phyloP scores from a whole-genome alignment of 1,140 invertebrate species.

The Procambarus clarkii region DNA sequence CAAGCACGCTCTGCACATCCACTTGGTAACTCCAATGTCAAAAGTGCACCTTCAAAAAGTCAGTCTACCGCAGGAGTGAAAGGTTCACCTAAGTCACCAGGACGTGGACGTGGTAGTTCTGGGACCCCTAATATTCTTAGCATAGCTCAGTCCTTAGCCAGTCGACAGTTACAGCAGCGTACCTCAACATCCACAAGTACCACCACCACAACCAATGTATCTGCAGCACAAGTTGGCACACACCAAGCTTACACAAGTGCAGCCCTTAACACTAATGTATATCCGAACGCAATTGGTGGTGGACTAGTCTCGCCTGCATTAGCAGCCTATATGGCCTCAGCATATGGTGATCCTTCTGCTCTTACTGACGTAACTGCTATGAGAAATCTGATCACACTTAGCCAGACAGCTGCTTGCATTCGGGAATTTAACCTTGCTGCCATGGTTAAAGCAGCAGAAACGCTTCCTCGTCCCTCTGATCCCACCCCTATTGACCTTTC shows the following conservation, averaged over 20 bases:
- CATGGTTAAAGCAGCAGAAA: constrained; percentile 47
- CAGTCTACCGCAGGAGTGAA: constrained; percentile 28
- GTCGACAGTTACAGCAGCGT: constrained; percentile 69
- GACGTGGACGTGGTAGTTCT: constrained; percentile 18
- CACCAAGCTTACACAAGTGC: constrained; percentile 15
- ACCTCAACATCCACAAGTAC: constrained; percentile 5
- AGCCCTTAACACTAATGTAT: neutral
- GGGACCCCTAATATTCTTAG: constrained; percentile 72
- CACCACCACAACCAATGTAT: neutral
- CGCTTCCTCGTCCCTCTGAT: constrained; percentile 27
- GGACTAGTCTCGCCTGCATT: constrained; percentile 27
- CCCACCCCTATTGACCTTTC: constrained; percentile 58
- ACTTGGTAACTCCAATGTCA: neutral
- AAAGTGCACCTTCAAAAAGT: constrained; percentile 2
- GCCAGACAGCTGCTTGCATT: constrained; percentile 57
- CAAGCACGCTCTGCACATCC: neutral
- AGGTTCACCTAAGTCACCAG: constrained; percentile 53
- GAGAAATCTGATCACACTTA: constrained; percentile 57
- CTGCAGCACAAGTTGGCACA: constrained; percentile 6
- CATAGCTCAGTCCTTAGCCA: constrained; percentile 74
- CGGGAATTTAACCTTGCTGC: constrained; percentile 52
- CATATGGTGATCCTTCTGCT: constrained; percentile 44
- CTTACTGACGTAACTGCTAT: constrained; percentile 47
- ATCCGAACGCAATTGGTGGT: constrained; percentile 22
- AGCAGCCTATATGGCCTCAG: constrained; percentile 49